phyloP scores from a whole-genome alignment of 2,888 invertebrate genomes.

The Drosophila trichaetosa region DNA sequence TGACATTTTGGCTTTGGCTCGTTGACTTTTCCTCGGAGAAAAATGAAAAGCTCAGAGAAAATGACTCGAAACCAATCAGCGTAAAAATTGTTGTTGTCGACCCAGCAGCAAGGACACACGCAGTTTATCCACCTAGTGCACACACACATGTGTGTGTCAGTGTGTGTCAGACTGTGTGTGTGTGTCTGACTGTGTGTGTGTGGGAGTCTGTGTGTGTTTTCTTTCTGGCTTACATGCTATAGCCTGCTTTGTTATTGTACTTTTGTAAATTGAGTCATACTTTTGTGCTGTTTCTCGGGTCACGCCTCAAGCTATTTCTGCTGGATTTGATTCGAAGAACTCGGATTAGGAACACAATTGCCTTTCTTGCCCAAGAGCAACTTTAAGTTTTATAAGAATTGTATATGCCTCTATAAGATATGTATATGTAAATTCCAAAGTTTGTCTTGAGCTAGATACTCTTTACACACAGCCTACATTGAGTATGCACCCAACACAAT shows the following conservation, averaged over 20 bases:
- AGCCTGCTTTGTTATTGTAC: conserved; percentile 31
- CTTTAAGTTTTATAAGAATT: background rate
- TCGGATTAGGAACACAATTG: background rate
- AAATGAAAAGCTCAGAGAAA: conserved; percentile 52
- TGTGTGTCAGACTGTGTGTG: conserved; percentile 15
- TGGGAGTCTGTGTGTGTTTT: conserved; percentile 22
- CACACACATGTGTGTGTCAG: background rate
- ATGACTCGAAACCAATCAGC: conserved; percentile 78
- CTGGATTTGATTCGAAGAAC: conserved; percentile 10
- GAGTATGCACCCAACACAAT: background rate
- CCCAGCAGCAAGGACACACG: conserved; percentile 42
- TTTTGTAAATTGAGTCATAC: conserved; percentile 69
- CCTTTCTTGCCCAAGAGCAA: background rate
- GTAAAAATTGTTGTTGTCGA: conserved; percentile 74
- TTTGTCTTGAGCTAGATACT: background rate
- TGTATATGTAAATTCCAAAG: background rate
- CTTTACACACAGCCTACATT: background rate
- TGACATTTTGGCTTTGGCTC: conserved; percentile 73
- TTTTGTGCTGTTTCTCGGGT: conserved; percentile 26
- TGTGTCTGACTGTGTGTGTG: conserved; percentile 5
- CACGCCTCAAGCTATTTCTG: conserved; percentile 26
- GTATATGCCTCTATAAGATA: background rate
- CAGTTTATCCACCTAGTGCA: conserved; percentile 21
- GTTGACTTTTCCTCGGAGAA: conserved; percentile 57
- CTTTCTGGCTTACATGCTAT: conserved; percentile 4